Conservation (phyloP, 1,140 invertebrate species). For the Anthonomus grandis region DNA sequence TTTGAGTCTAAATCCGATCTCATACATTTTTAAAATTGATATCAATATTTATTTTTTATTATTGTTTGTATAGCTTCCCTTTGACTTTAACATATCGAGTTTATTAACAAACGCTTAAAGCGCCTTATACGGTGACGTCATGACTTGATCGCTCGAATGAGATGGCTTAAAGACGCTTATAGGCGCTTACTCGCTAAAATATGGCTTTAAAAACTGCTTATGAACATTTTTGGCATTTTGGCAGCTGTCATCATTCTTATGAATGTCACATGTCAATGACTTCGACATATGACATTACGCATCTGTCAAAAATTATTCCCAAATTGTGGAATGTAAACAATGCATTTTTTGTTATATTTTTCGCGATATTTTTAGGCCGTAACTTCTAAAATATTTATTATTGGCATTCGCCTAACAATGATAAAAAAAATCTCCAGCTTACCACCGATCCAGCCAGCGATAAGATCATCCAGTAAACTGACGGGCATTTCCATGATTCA, state of each 20-base stretch:
- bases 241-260: neutral
- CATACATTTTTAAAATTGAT: no score
- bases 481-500: no score
- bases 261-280: neutral
- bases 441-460: slow-evolving; percentile 25
- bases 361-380: slow-evolving; percentile 3
- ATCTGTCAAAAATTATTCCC: neutral
- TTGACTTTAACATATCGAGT: no score
- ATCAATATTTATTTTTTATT: no score
- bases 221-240: neutral
- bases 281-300: slow-evolving; percentile 4
- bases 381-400: slow-evolving; percentile 2
- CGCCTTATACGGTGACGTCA: no score
- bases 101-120: no score
- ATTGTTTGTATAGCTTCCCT: no score
- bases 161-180: neutral
- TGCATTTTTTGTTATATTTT: slow-evolving; percentile 13
- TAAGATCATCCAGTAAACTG: no score
- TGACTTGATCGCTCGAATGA: no score
- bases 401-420: slow-evolving; percentile 19
- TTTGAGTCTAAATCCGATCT: no score
- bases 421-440: slow-evolving; percentile 10
- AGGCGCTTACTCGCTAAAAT: neutral
- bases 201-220: neutral
- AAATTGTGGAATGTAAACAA: slow-evolving; percentile 32